Evolutionary conservation across 1,140 invertebrate species (phyloP), one percentile per base, ranked within the genome.

Genomic region (Bombus terrestris): DNA sequence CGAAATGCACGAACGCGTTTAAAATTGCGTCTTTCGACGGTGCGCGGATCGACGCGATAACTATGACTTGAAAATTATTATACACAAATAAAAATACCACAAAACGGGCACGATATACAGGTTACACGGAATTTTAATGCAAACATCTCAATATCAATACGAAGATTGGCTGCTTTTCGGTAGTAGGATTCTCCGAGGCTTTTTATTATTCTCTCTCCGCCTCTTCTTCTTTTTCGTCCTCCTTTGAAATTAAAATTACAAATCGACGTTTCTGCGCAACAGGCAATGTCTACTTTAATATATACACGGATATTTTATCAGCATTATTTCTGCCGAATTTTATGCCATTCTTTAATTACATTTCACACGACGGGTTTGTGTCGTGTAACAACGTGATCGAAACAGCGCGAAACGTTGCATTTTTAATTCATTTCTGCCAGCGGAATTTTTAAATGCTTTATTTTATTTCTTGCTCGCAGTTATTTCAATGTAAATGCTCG

Each of bases 1-100:
- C 62, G 64, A 74, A 66, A 81, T 57, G 59, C 78, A 85, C 83
- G 78, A 85, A 85, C 43, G 77, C 43, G 59, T 66, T 57, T 81
- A 74, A 73, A 85, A 85, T 85, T 85, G 76, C 83, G 83, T 73
- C 77, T 81, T 85, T 85, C 77, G 66, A 15, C 73, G 62, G 10
- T 32, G 62, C n/a, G 41, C 28, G 66, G 68, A 57, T 66, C 41
- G 72, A 68, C 43, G 39, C 35, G 74, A 35, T 79, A 71, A 73
- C 68, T 28, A 59, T 72, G 68, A 6, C 57, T 39, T 35, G 41
- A 59, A 81, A 81, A 85, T 85, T 73, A 81, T 74, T 73, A 10
- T 22, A 80, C 41, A 74, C 57, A 53, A 81, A 85, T 73, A 74
- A 73, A 64, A 66, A 74, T 43, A 9, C n/a, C 13, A 66, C n/a